Evolutionary conservation across 1,140 invertebrate genomes (phyloP), one percentile per base, ranked within the genome.

Genomic region (Hycleus cichorii): DNA sequence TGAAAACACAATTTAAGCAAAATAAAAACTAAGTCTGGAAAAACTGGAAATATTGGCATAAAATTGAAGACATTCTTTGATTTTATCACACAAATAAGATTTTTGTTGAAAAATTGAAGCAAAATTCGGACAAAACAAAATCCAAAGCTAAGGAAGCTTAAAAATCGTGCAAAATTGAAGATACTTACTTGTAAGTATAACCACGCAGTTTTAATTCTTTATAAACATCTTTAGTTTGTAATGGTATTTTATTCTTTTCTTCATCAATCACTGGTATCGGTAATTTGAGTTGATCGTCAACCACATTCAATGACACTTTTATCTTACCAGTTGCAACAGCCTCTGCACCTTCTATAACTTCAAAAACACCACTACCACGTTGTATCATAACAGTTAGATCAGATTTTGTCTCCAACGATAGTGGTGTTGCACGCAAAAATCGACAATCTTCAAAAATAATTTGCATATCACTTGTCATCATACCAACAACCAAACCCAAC

Each of bases 171-270:
- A 9, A n/a, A 2, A 11, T 51, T 40, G 11, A 12, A 51, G 40
- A 32, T 7, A 32, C 48, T 62, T 66, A 78, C 76, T 80, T 83
- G 74, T 97, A 97, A 60, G 96, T 86, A 69, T 97, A 97, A 1
- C 94, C 94, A 65, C 92, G 80, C 0, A 97, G 78, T 66, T 86
- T 80, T 1, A 97, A 74, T 74, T 96, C 93, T 70, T 95, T 96
- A 71, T 97, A 97, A 49, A 96, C 82, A 69, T 97, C 93, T 49
- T 83, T 84, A 1, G 75, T 76, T 0, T 39, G 26, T 12, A 12
- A 60, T 11, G n/a, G n/a, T 11, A 47, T 8, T 11, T 24, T 5
- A n/a, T 27, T 18, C 18, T 18, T 9, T 47, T 48, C 39, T 4
- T 27, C 4, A 55, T 47, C 43, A 8, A 12, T 39, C 11, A 25